A percentile compares a stretch with the other conserved stretches of the same genome.
Conservation (phyloP, 2,797 vertebrate genomes). For the Cuculus canorus region DNA sequence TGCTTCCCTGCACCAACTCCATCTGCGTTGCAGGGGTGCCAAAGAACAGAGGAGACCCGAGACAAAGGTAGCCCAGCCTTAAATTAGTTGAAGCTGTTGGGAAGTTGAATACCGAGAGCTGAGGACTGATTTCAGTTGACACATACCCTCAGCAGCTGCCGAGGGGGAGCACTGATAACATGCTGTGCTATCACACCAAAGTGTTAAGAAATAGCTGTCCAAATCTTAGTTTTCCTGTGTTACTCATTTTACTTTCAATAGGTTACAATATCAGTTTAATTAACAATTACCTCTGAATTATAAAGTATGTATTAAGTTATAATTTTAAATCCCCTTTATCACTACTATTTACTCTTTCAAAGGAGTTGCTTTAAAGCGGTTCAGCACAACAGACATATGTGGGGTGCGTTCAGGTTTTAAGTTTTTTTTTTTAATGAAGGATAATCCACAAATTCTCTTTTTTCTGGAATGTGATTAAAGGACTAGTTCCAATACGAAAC, state of each 20-base stretch:
- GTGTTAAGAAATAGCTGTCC: not conserved
- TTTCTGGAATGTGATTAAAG: not conserved
- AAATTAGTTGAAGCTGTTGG: not conserved
- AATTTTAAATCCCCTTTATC: not conserved
- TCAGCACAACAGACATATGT: not conserved
- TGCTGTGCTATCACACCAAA: not conserved
- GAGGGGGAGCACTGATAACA: not conserved
- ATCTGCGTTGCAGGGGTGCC: fast-evolving
- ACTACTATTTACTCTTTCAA: not conserved
- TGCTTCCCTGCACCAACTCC: not conserved
- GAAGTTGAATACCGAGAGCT: not conserved
- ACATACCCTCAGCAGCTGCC: not conserved
- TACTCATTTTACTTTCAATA: not conserved
- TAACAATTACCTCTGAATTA: not conserved
- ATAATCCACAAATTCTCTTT: not conserved
- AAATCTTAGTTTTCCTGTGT: not conserved
- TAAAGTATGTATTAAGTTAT: not conserved
- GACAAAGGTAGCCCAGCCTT: not conserved
- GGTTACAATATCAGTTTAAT: not conserved
- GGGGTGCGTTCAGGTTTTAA: not conserved
- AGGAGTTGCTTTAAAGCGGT: not conserved
- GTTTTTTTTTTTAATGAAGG: not conserved
- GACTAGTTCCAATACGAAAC: not conserved
- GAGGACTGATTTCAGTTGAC: not conserved
- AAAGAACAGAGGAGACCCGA: fast-evolving